Evolutionary conservation across 2,888 invertebrate species (phyloP).

Genomic region (Atrina japonica): DNA sequence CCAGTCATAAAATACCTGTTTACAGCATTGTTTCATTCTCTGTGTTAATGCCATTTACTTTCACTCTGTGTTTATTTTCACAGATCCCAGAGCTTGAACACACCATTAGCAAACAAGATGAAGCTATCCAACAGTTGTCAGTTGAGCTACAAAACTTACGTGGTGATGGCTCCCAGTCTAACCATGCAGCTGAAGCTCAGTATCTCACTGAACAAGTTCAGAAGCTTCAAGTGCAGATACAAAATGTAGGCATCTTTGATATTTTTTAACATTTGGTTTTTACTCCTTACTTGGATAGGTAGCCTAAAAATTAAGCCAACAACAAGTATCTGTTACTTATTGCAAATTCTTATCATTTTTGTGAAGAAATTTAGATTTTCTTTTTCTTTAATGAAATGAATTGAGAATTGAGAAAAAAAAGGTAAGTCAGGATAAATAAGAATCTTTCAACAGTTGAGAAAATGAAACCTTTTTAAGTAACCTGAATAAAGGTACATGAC

Average conservation of each 20-base stretch:
- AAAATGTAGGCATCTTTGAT: slow-evolving; percentile 62
- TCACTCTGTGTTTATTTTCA: not conserved
- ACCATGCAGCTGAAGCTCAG: slow-evolving; percentile 56
- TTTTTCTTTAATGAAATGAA: no score
- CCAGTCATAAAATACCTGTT: no score
- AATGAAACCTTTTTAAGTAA: no score
- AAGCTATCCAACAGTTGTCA: slow-evolving; percentile 57
- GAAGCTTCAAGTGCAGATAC: slow-evolving; percentile 72
- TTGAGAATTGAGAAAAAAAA: no score
- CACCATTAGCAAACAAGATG: slow-evolving; percentile 58
- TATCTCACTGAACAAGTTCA: slow-evolving; percentile 61
- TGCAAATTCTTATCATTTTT: no score
- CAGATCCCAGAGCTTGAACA: slow-evolving; percentile 48
- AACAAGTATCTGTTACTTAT: no score
- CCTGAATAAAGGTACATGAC: no score
- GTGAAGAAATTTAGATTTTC: no score
- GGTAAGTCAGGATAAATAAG: no score
- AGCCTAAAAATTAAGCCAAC: no score
- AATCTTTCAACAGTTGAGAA: no score
- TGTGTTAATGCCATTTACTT: not conserved
- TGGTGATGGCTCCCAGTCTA: not conserved
- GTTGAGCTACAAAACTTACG: slow-evolving; percentile 41
- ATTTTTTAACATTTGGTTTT: not conserved
- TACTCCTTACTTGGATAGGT: not conserved
- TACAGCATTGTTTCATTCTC: no score